These are phyloP conservation scores for Amblyornis subalaris DNA, from an alignment of 2,113 vertebrate species.

Conservation along the genomic window DNA sequence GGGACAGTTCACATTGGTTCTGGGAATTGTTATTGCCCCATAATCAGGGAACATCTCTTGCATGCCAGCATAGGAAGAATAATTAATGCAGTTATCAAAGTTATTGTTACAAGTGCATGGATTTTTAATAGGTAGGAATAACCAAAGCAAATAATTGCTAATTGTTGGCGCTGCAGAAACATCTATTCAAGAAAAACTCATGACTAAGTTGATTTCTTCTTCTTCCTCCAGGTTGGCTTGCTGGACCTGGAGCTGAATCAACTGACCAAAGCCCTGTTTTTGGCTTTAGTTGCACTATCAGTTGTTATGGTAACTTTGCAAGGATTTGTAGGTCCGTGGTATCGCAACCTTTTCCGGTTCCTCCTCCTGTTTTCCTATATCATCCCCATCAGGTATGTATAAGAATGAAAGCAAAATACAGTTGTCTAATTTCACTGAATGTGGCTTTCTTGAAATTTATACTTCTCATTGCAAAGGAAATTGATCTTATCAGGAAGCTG, in stretches of 20 bases:
- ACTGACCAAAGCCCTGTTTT: conserved; percentile 92
- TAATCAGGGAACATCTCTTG: background rate
- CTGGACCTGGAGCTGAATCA: conserved; percentile 94
- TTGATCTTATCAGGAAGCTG: conserved; percentile 54
- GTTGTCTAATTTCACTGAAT: conserved; percentile 48
- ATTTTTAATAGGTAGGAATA: background rate
- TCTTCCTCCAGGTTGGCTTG: conserved; percentile 83
- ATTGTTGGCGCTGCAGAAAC: background rate
- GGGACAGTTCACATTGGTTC: background rate
- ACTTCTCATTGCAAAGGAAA: conserved; percentile 54
- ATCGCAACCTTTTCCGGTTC: conserved; percentile 92
- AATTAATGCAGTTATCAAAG: background rate
- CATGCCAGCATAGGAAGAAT: background rate
- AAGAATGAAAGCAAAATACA: conserved; percentile 7
- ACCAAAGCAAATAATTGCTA: background rate
- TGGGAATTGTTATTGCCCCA: background rate
- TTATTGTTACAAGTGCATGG: background rate
- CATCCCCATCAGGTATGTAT: conserved; percentile 93
- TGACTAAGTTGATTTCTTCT: background rate
- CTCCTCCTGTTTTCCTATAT: conserved; percentile 98
- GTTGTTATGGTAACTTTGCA: conserved; percentile 95
- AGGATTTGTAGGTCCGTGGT: conserved; percentile 92
- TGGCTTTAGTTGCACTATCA: conserved; percentile 89
- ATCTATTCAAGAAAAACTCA: background rate
- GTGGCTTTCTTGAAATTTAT: conserved; percentile 52